Percentiles rank a stretch among this genome's conserved stretches.
phyloP scores from a whole-genome alignment of 2,797 vertebrate genomes.

The Spinus olivaceus region DNA sequence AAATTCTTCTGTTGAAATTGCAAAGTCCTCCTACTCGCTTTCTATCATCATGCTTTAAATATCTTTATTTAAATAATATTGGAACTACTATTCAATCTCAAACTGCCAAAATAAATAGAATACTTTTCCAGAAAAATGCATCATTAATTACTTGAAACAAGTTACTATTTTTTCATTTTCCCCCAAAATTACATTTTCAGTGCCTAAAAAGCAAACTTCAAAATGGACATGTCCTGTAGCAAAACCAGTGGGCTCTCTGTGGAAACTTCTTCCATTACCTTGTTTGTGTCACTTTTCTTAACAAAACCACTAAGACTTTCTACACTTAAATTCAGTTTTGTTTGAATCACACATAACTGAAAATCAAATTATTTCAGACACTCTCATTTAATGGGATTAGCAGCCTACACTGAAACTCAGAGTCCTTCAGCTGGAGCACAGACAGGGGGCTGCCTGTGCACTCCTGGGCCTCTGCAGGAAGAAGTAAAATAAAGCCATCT shows the following conservation, averaged over 20 bases:
- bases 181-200: neutral
- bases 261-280: neutral
- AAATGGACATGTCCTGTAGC: neutral
- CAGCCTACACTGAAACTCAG: neutral
- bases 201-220: neutral
- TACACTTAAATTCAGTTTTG: neutral
- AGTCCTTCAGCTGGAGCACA: neutral
- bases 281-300: neutral
- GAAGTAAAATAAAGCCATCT: neutral
- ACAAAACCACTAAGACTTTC: neutral
- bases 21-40: conserved; percentile 1
- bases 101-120: neutral
- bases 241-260: neutral
- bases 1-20: neutral
- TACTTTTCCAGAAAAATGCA: neutral
- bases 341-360: neutral
- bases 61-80: neutral
- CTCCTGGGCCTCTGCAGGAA: neutral
- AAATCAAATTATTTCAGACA: neutral
- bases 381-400: neutral
- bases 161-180: neutral
- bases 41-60: neutral
- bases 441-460: fast-evolving
- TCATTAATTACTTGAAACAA: neutral
- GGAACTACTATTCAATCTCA: neutral